A percentile compares a stretch with the other conserved stretches of the same genome.
These are phyloP conservation scores for Trachymyrmex cornetzi DNA, from an alignment of 1,140 invertebrate genomes.

Conservation along the genomic window DNA sequence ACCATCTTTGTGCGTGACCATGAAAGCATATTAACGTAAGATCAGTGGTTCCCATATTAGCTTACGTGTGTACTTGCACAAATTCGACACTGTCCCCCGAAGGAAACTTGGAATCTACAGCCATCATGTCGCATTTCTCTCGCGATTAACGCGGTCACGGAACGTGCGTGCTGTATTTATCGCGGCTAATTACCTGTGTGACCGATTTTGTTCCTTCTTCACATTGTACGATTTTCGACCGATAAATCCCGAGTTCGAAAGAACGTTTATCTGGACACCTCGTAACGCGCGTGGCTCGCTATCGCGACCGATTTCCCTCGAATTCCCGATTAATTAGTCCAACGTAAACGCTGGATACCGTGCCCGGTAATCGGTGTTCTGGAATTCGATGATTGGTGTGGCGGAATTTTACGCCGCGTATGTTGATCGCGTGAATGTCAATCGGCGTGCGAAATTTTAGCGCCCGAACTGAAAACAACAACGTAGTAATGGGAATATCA, in stretches of 20 bases:
- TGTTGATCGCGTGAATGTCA: constrained; percentile 49
- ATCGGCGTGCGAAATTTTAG: constrained; percentile 34
- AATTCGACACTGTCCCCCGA: neutral
- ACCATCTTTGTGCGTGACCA: neutral
- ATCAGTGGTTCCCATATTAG: neutral
- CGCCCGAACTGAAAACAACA: neutral
- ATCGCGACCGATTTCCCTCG: constrained; percentile 68
- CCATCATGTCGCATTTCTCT: neutral
- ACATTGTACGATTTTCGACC: constrained; percentile 34
- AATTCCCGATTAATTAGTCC: constrained; percentile 75
- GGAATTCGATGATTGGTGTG: constrained; percentile 69
- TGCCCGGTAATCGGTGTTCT: constrained; percentile 62
- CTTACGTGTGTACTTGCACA: neutral
- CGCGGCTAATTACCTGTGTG: constrained; percentile 40
- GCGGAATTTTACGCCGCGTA: constrained; percentile 62
- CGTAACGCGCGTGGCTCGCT: constrained; percentile 51
- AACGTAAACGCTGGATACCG: constrained; percentile 70
- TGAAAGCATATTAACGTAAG: neutral
- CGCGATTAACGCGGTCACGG: constrained; percentile 43
- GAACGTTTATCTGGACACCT: constrained; percentile 63
- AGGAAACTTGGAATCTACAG: neutral
- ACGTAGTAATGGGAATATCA: neutral
- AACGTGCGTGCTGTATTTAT: neutral
- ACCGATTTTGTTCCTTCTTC: constrained; percentile 38
- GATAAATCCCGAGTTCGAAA: constrained; percentile 57